These are phyloP conservation scores for Mycalesis mineus DNA, from an alignment of 2,888 invertebrate species.

Conservation along the genomic window DNA sequence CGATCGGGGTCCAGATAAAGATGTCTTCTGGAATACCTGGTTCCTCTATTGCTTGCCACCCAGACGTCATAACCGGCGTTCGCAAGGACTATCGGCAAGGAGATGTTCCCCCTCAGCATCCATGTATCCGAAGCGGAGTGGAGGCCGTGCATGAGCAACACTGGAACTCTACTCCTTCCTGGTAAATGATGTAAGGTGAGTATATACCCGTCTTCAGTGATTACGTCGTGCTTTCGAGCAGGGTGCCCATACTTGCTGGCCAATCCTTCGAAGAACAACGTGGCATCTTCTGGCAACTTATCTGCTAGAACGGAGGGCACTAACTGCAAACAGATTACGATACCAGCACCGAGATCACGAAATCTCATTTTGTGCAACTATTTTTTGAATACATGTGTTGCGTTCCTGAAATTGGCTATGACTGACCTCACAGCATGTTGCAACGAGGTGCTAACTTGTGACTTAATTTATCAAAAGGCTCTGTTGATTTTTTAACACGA, in stretches of 20 bases:
- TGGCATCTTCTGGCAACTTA: not conserved
- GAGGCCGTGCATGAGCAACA: slow-evolving; percentile 54
- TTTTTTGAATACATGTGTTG: not conserved
- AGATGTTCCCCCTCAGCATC: slow-evolving; percentile 48
- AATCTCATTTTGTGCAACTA: not conserved
- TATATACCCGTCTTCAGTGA: slow-evolving; percentile 39
- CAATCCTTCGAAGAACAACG: slow-evolving; percentile 27
- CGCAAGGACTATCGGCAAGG: slow-evolving; percentile 79
- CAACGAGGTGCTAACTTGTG: not conserved
- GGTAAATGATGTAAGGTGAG: slow-evolving; percentile 36
- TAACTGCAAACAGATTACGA: not conserved
- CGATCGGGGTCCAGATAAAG: slow-evolving; percentile 45
- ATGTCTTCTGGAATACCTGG: slow-evolving; percentile 77
- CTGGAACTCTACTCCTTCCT: slow-evolving; percentile 39
- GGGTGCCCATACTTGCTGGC: slow-evolving; percentile 30
- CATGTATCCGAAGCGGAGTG: slow-evolving; percentile 52
- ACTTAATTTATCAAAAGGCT: not conserved
- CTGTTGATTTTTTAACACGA: too few species aligned
- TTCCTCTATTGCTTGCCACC: slow-evolving; percentile 74
- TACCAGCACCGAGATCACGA: not conserved
- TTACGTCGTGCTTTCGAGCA: slow-evolving; percentile 27
- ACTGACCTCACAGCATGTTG: not conserved
- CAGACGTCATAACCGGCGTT: slow-evolving; percentile 70
- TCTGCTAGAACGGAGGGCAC: not conserved
- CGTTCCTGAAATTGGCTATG: not conserved